Evolutionary conservation across 2,113 vertebrate genomes (phyloP).

Genomic region (Xenopus borealis): DNA sequence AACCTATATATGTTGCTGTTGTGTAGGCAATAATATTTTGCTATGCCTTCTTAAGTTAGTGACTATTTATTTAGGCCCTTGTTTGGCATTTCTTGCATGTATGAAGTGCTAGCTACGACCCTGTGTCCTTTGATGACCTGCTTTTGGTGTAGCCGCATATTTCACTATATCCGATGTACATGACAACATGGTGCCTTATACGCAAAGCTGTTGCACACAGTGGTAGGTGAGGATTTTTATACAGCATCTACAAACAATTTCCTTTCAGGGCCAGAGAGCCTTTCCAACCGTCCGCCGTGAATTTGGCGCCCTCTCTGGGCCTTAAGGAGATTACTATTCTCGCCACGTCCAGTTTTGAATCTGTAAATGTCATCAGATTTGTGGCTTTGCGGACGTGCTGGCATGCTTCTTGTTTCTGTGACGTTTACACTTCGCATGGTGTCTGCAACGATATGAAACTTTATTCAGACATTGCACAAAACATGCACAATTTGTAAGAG

Average conservation of each 20-base stretch:
- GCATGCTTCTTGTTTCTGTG: conserved; percentile 61
- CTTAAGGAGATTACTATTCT: conserved; percentile 28
- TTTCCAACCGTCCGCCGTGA: not conserved
- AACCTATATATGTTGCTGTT: conserved; percentile 51
- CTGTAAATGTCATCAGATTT: not conserved
- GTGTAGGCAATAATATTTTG: conserved; percentile 64
- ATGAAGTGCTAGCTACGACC: not conserved
- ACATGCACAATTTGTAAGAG: conserved; percentile 36
- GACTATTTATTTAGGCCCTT: conserved; percentile 68
- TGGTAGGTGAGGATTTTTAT: conserved; percentile 50
- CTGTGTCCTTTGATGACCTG: not conserved
- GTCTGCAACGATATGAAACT: conserved; percentile 44
- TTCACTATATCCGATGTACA: not conserved
- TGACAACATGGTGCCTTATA: conserved; percentile 86
- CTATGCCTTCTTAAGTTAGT: conserved; percentile 55
- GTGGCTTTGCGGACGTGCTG: conserved; percentile 57
- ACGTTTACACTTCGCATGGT: conserved; percentile 63
- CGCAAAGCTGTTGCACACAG: conserved; percentile 71
- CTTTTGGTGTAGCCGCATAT: not conserved
- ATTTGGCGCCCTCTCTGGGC: not conserved
- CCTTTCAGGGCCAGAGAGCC: not conserved
- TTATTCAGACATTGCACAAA: conserved; percentile 48
- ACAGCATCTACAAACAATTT: not conserved
- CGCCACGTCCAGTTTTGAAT: conserved; percentile 25
- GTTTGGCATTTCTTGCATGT: conserved; percentile 55